Evolutionary conservation across 37 sponge, comb jelly and placozoan species (phyloP).

Genomic region (Mnemiopsis leidyi): DNA sequence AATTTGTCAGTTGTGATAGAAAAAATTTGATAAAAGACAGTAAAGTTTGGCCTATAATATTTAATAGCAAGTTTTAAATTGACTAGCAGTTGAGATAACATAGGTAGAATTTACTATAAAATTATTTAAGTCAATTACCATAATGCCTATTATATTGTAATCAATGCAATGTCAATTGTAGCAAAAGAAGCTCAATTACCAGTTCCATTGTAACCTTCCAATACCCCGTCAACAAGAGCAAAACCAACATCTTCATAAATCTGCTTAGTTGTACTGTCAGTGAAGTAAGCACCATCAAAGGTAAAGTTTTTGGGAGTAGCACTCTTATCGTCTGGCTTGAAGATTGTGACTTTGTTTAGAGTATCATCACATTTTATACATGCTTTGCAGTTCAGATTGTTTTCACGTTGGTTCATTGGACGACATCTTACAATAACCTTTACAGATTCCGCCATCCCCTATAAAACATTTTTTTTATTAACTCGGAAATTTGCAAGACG

Average conservation of each 20-base stretch:
- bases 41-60: too few species aligned
- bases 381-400: conserved; percentile 75
- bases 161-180: too few species aligned
- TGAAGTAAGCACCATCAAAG: conserved; percentile 89
- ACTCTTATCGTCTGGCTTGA: conserved; percentile 70
- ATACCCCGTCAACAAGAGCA: conserved; percentile 86
- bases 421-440: conserved; percentile 94
- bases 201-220: conserved; percentile 75
- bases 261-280: conserved; percentile 75
- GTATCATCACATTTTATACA: conserved; percentile 74
- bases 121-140: too few species aligned
- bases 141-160: too few species aligned
- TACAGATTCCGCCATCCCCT: conserved; percentile 85
- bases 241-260: conserved; percentile 94
- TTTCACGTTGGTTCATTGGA: conserved; percentile 89
- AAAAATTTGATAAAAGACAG: too few species aligned
- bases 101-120: too few species aligned
- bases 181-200: too few species aligned
- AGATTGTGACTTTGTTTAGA: conserved; percentile 76
- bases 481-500: too few species aligned
- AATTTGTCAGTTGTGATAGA: too few species aligned
- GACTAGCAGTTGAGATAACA: too few species aligned
- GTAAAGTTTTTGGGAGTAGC: conserved; percentile 80
- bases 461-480: too few species aligned
- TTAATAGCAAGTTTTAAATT: too few species aligned